phyloP scores from a whole-genome alignment of 2,113 vertebrate species.

The Tympanuchus pallidicinctus region DNA sequence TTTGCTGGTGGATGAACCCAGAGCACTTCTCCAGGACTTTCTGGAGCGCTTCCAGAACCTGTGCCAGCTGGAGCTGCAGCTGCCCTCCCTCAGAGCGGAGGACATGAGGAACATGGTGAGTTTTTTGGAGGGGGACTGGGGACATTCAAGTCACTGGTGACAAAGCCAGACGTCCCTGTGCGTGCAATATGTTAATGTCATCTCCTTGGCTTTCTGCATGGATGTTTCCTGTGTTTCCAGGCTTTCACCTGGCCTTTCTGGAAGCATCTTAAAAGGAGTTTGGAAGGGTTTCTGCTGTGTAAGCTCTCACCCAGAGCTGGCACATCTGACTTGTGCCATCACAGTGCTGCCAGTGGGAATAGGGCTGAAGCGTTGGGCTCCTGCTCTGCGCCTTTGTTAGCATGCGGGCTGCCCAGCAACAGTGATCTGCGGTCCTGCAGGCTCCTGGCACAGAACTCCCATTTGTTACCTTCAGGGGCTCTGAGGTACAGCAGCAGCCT shows the following conservation, averaged over 20 bases:
- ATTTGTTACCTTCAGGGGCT: fast-evolving
- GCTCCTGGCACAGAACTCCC: not conserved
- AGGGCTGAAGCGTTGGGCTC: not conserved
- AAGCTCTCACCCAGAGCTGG: not conserved
- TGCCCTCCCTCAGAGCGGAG: slow-evolving; percentile 89
- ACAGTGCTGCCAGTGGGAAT: fast-evolving
- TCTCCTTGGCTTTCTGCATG: not conserved
- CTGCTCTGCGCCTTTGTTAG: fast-evolving
- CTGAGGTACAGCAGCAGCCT: not conserved
- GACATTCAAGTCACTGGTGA: fast-evolving
- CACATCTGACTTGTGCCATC: not conserved
- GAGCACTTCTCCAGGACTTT: slow-evolving; percentile 83
- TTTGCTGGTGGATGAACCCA: slow-evolving; percentile 86
- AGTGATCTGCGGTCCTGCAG: not conserved
- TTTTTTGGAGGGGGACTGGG: fast-evolving
- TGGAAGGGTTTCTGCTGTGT: fast-evolving
- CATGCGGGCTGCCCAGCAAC: not conserved
- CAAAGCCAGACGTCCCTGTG: fast-evolving
- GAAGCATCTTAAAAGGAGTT: fast-evolving
- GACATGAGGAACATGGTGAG: slow-evolving; percentile 90
- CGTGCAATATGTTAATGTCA: fast-evolving
- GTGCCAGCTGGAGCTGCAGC: slow-evolving; percentile 88
- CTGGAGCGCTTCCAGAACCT: slow-evolving; percentile 88
- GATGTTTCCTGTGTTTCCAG: fast-evolving
- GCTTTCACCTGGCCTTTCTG: not conserved